phyloP scores from a whole-genome alignment of 2,113 vertebrate species.

The Gobiocypris rarus region DNA sequence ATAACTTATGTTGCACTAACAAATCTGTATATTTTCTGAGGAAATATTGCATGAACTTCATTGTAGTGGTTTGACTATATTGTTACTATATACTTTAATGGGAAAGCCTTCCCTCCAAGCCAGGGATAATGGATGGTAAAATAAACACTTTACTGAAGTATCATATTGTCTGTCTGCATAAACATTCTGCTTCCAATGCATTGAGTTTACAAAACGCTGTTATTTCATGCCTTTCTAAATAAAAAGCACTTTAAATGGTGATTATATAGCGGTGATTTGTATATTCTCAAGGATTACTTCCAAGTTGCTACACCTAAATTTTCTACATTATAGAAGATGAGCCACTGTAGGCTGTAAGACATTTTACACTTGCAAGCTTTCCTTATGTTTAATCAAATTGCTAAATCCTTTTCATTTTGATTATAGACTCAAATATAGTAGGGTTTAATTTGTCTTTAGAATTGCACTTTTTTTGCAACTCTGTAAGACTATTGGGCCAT shows the following conservation, averaged over 20 bases:
- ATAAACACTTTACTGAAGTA: not conserved
- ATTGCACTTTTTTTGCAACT: not conserved
- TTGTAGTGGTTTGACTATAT: not conserved
- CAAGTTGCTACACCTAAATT: not conserved
- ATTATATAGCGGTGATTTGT: constrained; percentile 1
- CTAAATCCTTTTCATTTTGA: not conserved
- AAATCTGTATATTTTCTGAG: not conserved
- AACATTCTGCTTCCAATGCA: not conserved
- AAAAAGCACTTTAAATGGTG: not conserved
- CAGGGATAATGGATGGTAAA: not conserved
- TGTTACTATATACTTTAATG: not conserved
- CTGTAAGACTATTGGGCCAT: not conserved
- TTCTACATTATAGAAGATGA: not conserved
- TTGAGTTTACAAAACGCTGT: constrained; percentile 8
- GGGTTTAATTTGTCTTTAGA: not conserved
- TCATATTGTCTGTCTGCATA: not conserved
- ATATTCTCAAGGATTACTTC: not conserved
- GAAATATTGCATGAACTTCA: not conserved
- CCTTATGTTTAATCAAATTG: not conserved
- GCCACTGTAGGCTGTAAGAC: not conserved
- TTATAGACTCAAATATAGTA: not conserved
- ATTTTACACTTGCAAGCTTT: constrained; percentile 13
- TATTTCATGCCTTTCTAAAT: not conserved
- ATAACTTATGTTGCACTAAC: not conserved
- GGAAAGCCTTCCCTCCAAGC: not conserved